These are phyloP conservation scores for Yponomeuta sedellus DNA, from an alignment of 2,888 invertebrate genomes.

Conservation along the genomic window DNA sequence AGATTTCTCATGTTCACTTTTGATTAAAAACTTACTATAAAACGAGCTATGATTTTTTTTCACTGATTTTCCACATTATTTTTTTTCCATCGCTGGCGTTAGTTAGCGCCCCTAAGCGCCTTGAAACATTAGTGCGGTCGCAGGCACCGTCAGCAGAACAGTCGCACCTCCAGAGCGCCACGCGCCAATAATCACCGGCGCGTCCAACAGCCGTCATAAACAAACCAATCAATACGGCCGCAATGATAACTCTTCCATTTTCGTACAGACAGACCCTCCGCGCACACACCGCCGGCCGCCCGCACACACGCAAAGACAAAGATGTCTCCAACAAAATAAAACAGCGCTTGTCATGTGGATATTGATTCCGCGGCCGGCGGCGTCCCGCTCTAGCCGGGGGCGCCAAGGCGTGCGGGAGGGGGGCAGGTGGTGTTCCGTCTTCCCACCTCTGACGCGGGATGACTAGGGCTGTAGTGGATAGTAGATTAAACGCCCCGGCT, in stretches of 20 bases:
- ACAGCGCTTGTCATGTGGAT: slow-evolving; percentile 61
- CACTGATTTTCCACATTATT: too few species aligned
- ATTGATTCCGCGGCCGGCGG: slow-evolving; percentile 58
- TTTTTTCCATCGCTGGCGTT: too few species aligned
- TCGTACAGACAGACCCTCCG: background rate
- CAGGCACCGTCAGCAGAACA: too few species aligned
- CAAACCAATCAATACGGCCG: slow-evolving; percentile 8
- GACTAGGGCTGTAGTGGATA: slow-evolving; percentile 16
- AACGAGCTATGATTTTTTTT: too few species aligned
- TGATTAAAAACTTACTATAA: too few species aligned
- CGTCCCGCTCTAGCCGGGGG: slow-evolving; percentile 17
- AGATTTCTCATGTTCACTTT: too few species aligned
- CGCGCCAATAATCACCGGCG: too few species aligned
- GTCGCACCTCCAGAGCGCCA: too few species aligned
- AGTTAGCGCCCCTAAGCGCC: too few species aligned
- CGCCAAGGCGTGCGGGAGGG: slow-evolving; percentile 4
- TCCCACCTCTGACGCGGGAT: slow-evolving; percentile 16
- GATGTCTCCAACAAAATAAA: slow-evolving; percentile 67
- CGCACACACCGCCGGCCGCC: slow-evolving; percentile 6
- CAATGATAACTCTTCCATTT: slow-evolving; percentile 13
- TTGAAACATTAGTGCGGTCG: too few species aligned
- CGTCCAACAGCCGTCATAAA: background rate
- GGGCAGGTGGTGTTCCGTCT: slow-evolving; percentile 15
- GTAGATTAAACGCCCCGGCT: slow-evolving; percentile 12
- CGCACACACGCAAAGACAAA: slow-evolving; percentile 28